These are phyloP conservation scores for Enoplosus armatus DNA, from an alignment of 2,797 vertebrate species.

Conservation along the genomic window DNA sequence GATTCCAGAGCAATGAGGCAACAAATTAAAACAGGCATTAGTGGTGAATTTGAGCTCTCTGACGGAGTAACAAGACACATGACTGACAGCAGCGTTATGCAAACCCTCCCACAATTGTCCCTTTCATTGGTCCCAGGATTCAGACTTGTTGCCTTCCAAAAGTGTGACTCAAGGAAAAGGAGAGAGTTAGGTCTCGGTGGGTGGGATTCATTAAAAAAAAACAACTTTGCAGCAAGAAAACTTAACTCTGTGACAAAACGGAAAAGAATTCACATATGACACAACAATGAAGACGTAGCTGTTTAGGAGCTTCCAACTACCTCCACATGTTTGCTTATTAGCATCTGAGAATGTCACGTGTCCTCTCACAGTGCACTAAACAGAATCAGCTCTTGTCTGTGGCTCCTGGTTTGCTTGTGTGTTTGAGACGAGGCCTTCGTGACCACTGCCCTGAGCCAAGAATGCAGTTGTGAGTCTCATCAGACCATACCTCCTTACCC, in stretches of 20 bases:
- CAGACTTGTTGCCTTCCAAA: slow-evolving; percentile 62
- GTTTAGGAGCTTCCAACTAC: slow-evolving; percentile 43
- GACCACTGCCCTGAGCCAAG: slow-evolving; percentile 32
- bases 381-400: slow-evolving; percentile 49
- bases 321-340: slow-evolving; percentile 62
- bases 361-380: slow-evolving; percentile 47
- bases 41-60: slow-evolving; percentile 74
- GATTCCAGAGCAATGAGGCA: slow-evolving; percentile 80
- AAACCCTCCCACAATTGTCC: slow-evolving; percentile 77
- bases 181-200: slow-evolving; percentile 48
- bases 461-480: slow-evolving; percentile 18
- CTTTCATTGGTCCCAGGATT: slow-evolving; percentile 74
- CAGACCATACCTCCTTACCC: slow-evolving; percentile 22
- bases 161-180: slow-evolving; percentile 58
- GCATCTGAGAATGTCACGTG: slow-evolving; percentile 61
- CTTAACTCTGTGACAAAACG: slow-evolving; percentile 20
- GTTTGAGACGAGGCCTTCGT: slow-evolving; percentile 27
- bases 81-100: slow-evolving; percentile 76
- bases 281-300: slow-evolving; percentile 15
- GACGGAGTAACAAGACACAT: slow-evolving; percentile 73
- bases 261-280: slow-evolving; percentile 27
- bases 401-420: slow-evolving; percentile 42
- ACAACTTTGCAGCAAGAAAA: slow-evolving; percentile 11
- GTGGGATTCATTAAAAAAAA: slow-evolving; percentile 54
- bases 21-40: slow-evolving; percentile 79